Evolutionary conservation across 2,888 invertebrate species (phyloP).

Genomic region (Ceramica pisi): DNA sequence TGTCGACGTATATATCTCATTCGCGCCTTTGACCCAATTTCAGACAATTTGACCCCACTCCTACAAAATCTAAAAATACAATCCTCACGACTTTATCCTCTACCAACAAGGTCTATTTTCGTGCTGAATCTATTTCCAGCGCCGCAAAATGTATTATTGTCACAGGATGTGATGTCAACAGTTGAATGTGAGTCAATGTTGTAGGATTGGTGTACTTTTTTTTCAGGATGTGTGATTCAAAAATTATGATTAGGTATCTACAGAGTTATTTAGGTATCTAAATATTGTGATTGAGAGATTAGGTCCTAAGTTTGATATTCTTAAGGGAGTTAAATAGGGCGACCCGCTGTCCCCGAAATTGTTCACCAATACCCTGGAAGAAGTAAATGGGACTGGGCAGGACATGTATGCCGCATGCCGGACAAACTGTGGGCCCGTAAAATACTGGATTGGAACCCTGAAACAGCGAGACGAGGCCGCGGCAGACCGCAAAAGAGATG

Average conservation of each 20-base stretch:
- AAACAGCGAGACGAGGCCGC: no score
- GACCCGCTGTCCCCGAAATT: no score
- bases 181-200: conserved; percentile 30
- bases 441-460: no score
- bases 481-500: no score
- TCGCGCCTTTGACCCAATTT: conserved; percentile 20
- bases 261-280: not conserved
- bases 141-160: conserved; percentile 43
- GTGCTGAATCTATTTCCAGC: conserved; percentile 31
- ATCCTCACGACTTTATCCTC: conserved; percentile 13
- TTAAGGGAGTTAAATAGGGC: no score
- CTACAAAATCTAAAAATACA: conserved; percentile 19
- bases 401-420: no score
- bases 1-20: conserved; percentile 7
- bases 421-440: no score
- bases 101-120: conserved; percentile 46
- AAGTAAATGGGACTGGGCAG: no score
- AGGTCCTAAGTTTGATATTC: no score
- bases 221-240: conserved; percentile 4
- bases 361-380: no score
- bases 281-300: not conserved
- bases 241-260: conserved; percentile 5
- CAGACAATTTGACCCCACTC: not conserved
- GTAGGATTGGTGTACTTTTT: conserved; percentile 16
- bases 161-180: conserved; percentile 49